Evolutionary conservation across 2,797 vertebrate species (phyloP), one percentile per base, ranked within the genome.

Genomic region (Gymnoscopelus microlampas): DNA sequence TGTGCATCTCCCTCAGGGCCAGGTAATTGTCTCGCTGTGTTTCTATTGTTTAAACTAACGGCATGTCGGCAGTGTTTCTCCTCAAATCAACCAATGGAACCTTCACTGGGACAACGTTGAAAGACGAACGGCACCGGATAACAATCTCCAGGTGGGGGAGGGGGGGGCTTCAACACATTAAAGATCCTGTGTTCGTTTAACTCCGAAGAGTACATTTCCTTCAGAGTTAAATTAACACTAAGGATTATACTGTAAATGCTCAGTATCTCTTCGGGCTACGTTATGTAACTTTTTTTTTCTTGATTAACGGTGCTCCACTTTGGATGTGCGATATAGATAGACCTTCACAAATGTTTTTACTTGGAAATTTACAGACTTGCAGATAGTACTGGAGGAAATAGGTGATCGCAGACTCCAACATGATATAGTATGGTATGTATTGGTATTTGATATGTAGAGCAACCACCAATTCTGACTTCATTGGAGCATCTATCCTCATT

Each of bases 21-120:
- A 78, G 86, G 91, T 90, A 92, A 93, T 94, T 91, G 91, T 92
- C 88, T 89, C 84, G 90, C 87, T 89, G 85, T 91, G 91, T 93
- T 93, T 92, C 91, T 90, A 88, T 92, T 92, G 92, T 93, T 92
- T 91, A 89, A 85, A 92, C 85, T 88, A 90, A 91, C 87, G 86
- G 85, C 83, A 72, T 91, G 89, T 91, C 91, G 87, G 86, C 90
- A 82, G 85, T 80, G 75, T 80, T 85, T 73, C 80, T 77, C 81
- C 78, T 88, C 78, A 91, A 91, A 90, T 91, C 87, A 86, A 71
- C 75, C 60, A 70, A 55, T 9, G 74, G 74, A 84, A 88, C 87
- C 75, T 85, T 81, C 69, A 63, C 79, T 79, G 79, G 76, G 83
- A 82, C 80, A 79, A 71, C 88, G 85, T 90, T 81, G 83, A 87